Evolutionary conservation across 1,140 invertebrate genomes (phyloP).

Genomic region (Papilio machaon): DNA sequence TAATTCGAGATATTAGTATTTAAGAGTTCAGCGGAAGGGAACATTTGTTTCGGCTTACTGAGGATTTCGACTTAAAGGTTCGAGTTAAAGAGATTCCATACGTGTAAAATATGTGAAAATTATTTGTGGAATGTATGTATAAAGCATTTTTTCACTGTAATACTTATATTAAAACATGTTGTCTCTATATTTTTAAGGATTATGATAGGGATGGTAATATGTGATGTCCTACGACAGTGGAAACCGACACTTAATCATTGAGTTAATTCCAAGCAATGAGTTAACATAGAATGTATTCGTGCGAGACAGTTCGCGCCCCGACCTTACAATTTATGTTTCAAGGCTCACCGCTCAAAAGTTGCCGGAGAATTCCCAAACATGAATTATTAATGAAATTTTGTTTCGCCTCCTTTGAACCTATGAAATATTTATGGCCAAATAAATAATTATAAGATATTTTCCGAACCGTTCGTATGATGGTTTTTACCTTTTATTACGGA

Average conservation of each 20-base stretch:
- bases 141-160: too few relatives aligned
- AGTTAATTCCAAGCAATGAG: slow-evolving; percentile 9
- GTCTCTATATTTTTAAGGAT: too few relatives aligned
- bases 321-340: slow-evolving; percentile 13
- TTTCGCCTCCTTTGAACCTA: slow-evolving; percentile 41
- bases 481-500: too few relatives aligned
- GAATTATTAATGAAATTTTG: slow-evolving; percentile 59
- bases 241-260: background rate
- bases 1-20: too few relatives aligned
- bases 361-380: slow-evolving; percentile 41
- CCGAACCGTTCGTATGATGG: slow-evolving; percentile 5
- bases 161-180: too few relatives aligned
- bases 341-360: slow-evolving; percentile 26
- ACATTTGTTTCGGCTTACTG: too few relatives aligned
- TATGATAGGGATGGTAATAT: too few relatives aligned
- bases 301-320: slow-evolving; percentile 6
- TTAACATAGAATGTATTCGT: slow-evolving; percentile 1
- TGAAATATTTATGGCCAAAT: slow-evolving; percentile 56
- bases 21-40: too few relatives aligned
- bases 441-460: slow-evolving; percentile 45
- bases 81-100: too few relatives aligned
- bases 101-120: too few relatives aligned
- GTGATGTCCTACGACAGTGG: background rate
- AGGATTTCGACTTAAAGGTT: too few relatives aligned
- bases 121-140: too few relatives aligned